Evolutionary conservation across 2,888 invertebrate species (phyloP).

Genomic region (Adelphocoris suturalis): DNA sequence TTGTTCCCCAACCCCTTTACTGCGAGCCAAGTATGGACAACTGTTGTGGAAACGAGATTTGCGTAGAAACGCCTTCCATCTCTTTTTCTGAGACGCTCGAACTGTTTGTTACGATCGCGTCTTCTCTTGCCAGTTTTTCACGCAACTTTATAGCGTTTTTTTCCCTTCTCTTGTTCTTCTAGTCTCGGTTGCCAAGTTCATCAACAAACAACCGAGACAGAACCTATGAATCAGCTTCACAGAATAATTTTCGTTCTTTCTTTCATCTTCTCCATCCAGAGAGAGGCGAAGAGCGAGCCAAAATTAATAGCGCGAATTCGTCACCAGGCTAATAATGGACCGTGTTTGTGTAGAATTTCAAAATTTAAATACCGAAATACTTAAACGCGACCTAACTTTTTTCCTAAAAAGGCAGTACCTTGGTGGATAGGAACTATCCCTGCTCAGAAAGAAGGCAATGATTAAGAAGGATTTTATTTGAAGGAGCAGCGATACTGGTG

Average conservation of each 20-base stretch:
- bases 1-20: not conserved
- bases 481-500: no score
- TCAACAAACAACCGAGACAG: slow-evolving; percentile 1
- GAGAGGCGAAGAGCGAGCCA: no score
- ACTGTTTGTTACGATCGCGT: slow-evolving; percentile 4
- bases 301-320: no score
- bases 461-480: no score
- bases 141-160: not conserved
- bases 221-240: slow-evolving; percentile 3
- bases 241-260: slow-evolving; percentile 35
- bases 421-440: no score
- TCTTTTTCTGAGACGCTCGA: not conserved
- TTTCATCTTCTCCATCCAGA: not conserved
- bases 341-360: no score
- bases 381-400: no score
- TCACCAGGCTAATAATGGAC: no score
- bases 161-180: not conserved
- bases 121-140: not conserved
- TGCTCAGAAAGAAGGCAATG: no score
- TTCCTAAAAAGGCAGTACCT: no score
- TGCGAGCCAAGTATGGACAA: not conserved
- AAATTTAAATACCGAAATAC: no score
- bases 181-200: not conserved
- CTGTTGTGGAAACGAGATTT: not conserved
- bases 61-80: not conserved